Conservation (phyloP, 2,797 vertebrate species). For the Pseudomugil tenellus region DNA sequence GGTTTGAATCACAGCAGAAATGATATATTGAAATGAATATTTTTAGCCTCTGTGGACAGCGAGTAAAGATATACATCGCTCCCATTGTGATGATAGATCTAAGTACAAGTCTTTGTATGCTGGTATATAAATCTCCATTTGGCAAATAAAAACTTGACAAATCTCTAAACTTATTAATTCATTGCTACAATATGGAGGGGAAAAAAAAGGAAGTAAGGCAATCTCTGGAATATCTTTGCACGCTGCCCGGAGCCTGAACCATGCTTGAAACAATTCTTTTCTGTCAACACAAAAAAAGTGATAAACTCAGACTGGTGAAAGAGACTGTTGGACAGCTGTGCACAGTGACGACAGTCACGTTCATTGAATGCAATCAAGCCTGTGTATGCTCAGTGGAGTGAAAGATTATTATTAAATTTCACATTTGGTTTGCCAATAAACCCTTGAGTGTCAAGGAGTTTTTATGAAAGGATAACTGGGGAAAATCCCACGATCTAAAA, state of each 20-base stretch:
- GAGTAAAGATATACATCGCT: neutral
- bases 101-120: neutral
- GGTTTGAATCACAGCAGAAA: constrained; percentile 5
- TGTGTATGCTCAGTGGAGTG: constrained; percentile 6
- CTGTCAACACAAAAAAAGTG: constrained; percentile 19
- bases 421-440: constrained; percentile 23
- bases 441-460: neutral
- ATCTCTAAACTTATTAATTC: neutral
- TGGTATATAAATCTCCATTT: neutral
- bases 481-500: constrained; percentile 4
- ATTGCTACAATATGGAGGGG: constrained; percentile 5
- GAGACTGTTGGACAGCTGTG: constrained; percentile 31
- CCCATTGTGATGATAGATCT: neutral
- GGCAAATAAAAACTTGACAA: neutral
- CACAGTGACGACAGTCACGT: constrained; percentile 4
- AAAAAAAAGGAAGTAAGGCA: constrained; percentile 21
- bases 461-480: constrained; percentile 9
- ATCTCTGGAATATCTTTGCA: constrained; percentile 54
- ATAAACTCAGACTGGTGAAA: constrained; percentile 38
- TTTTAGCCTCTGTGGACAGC: neutral
- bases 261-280: constrained; percentile 47
- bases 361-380: constrained; percentile 11
- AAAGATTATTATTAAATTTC: constrained; percentile 27
- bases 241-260: constrained; percentile 45
- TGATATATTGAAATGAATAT: constrained; percentile 1